Base-by-base conservation (phyloP, 2,113 vertebrate genomes). In the Lophura nycthemera region DNA sequence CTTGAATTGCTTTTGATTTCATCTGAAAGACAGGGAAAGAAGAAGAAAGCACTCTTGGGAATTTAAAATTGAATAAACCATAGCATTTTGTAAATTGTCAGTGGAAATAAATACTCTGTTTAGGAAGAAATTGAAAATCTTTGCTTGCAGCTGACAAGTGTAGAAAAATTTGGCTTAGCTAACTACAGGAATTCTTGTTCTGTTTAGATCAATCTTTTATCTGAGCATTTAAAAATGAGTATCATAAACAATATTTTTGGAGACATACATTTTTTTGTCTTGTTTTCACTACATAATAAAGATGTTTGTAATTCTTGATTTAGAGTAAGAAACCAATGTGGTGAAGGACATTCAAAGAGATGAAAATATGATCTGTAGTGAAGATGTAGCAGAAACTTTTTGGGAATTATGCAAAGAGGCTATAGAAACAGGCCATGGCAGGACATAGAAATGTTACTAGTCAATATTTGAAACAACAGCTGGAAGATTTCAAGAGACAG, bases 1-100 rank as follows among this genome's bases (percentile, higher is more conserved):
- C 86, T 83, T 93, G 70, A 90, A 57, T 61, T 75, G 47, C 56
- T 72, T 43, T 77, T 90, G 69, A 60, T 57, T 93, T 83, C 47
- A 72, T n/a, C 54, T 1, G 1, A 77, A 65, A 86, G 22, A 38
- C 5, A 60, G 52, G 10, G 4, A 75, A 78, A 75, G 34, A 52
- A 89, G 75, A 79, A 70, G 54, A 71, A 89, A 71, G 11, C 65
- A 77, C 17, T 60, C 24, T n/a, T 80, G 70, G 22, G 56, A 86
- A 66, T 90, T 95, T 64, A 64, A n/a, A 86, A 95, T 89, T 36
- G 22, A 75, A 40, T 67, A 75, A 64, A 64, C 43, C 4, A 61
- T 38, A 34, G 18, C 6, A 29, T 66, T 79, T 79, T 74, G 63
- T 66, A 79, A 29, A 36, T 85, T 89, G 43, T 47, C 30, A 87